Base-by-base conservation (phyloP, 2,113 vertebrate species). In the Hystrix cristata region DNA sequence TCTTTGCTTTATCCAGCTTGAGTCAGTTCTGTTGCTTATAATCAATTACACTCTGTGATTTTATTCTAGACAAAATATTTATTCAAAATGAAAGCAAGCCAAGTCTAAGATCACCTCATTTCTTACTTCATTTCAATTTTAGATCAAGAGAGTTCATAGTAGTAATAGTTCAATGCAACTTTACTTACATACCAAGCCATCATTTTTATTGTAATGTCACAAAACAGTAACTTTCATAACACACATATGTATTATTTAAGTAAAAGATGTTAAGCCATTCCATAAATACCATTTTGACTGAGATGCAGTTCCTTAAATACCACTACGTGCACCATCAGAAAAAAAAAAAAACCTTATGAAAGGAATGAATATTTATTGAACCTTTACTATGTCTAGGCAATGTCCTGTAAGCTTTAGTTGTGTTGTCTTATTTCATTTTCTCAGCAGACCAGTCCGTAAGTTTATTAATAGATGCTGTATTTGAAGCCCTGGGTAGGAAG, bases 401-500 rank as follows among this genome's bases (percentile, higher is more conserved):
- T 89, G 21, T 19, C 46, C 27, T 80, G 18, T 59, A 55, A 76
- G 34, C 18, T 84, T 88, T 87, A 82, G 80, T 96, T 95, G 86
- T 85, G 82, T 78, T 65, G 65, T 76, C 80, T 94, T 89, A 89
- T 93, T 96, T 89, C 69, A 96, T 62, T 87, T 93, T 80, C 12
- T 79, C 1, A 64, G 80, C 27, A 83, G 64, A 64, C 2, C 11
- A 72, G 64, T 55, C 53, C 72, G n/a, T 46, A 80, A 23, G 2
- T 74, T 74, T 69, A 25, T 94, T 97, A 91, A 94, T 83, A 90
- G 60, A 97, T 13, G 51, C 86, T 89, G 31, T 8, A 94, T 91
- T 81, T 74, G 62, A 95, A 94, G 72, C 34, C 31, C 82, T 38
- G 38, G 38, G 38, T 38, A 38, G 38, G 38, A 38, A 38, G 38